Base-by-base conservation (phyloP, 2,113 vertebrate genomes). In the Australoheros scitulus region DNA sequence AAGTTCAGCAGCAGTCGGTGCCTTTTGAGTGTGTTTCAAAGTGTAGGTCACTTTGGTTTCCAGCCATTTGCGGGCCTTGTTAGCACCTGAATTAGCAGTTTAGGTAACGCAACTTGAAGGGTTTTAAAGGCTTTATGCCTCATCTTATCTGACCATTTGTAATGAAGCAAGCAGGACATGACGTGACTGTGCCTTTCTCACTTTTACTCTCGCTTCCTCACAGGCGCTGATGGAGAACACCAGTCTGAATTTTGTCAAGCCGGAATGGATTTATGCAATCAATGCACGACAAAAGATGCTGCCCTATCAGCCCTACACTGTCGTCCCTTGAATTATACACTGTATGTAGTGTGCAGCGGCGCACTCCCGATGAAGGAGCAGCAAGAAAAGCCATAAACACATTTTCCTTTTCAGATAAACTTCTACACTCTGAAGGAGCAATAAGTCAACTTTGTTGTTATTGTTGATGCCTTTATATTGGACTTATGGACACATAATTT, bases 191-290 rank as follows among this genome's bases (percentile, higher is more conserved):
- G 11, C 38, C 4, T 55, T 38, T 10, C 29, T 10, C 29, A 24
- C 79, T 80, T 34, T 80, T 38, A 10, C 34, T 87, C 24, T 74
- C 34, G 2, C 57, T 82, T 65, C 52, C 1, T 70, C 20, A 2
- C 94, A 98, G 97, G 97, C 97, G 9, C 91, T 98, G 92, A 96
- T 96, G 93, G 97, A 97, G 65, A 98, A 98, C 61, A 89, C 94
- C 55, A 96, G 93, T 79, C 92, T 98, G 88, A 96, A 96, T 61
- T 97, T 98, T 9, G 97, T 98, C 59, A 97, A 97, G 26, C 97
- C 97, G 0, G 89, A 96, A 0, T 98, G 97, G 97, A 97, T 98
- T 88, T 97, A 97, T 81, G 95, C 95, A 6, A 97, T 97, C 91
- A 97, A 95, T 3, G 95, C 97, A 58, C 95, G 96, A 9, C 97